Conservation (phyloP, 2,888 invertebrate genomes). For the Hypolimnas misippus region DNA sequence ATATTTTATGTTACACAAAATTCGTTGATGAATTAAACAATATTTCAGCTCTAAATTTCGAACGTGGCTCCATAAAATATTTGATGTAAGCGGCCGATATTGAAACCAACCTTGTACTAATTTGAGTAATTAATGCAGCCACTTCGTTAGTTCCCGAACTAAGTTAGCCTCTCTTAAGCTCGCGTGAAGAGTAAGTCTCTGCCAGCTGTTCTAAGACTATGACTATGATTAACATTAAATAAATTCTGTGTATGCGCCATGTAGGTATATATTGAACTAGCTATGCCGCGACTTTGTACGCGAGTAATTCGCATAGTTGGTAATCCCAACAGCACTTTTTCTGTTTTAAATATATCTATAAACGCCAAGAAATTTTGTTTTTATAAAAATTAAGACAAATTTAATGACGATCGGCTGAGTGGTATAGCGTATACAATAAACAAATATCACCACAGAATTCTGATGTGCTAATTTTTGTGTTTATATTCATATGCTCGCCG, state of each 20-base stretch:
- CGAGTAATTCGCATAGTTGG: too few species aligned
- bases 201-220: slow-evolving; percentile 40
- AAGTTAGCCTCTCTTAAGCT: slow-evolving; percentile 45
- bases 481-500: too few species aligned
- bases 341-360: too few species aligned
- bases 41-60: slow-evolving; percentile 34
- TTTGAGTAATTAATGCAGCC: slow-evolving; percentile 46
- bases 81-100: slow-evolving; percentile 42
- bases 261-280: too few species aligned
- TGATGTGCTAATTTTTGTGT: too few species aligned
- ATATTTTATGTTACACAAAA: slow-evolving; percentile 38
- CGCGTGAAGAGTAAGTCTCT: slow-evolving; percentile 42
- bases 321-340: too few species aligned
- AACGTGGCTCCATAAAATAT: slow-evolving; percentile 37
- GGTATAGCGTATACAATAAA: too few species aligned
- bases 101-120: slow-evolving; percentile 44
- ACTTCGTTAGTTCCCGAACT: slow-evolving; percentile 46
- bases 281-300: too few species aligned
- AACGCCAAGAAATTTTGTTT: too few species aligned
- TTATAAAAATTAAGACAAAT: too few species aligned
- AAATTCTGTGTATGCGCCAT: slow-evolving; percentile 7
- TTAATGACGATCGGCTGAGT: too few species aligned
- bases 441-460: too few species aligned
- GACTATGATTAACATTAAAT: slow-evolving; percentile 41
- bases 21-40: slow-evolving; percentile 41